These are phyloP conservation scores for Malthinus flaveolus DNA, from an alignment of 2,888 invertebrate species.

Conservation along the genomic window DNA sequence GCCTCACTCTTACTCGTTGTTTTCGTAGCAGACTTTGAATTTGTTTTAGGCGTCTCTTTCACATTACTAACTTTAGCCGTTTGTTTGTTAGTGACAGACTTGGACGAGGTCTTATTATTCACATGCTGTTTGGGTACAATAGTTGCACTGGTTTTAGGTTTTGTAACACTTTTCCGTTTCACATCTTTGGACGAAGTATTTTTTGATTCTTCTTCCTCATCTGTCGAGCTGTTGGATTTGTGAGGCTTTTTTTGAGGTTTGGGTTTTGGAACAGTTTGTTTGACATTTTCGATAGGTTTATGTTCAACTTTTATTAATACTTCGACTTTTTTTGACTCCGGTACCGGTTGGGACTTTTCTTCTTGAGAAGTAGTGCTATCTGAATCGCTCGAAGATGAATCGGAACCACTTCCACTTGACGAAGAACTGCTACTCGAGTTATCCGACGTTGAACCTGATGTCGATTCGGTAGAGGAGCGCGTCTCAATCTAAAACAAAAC, in stretches of 20 bases:
- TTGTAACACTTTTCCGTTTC: slow-evolving; percentile 60
- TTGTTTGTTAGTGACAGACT: not conserved
- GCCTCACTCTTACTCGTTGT: slow-evolving; percentile 38
- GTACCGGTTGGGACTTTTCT: slow-evolving; percentile 44
- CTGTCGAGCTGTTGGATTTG: slow-evolving; percentile 53
- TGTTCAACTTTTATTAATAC: slow-evolving; percentile 45
- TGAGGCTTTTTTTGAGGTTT: slow-evolving; percentile 36
- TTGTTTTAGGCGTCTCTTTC: not conserved
- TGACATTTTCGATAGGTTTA: slow-evolving; percentile 43
- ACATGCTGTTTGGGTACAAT: slow-evolving; percentile 59
- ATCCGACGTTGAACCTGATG: slow-evolving; percentile 69
- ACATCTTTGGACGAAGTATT: slow-evolving; percentile 50
- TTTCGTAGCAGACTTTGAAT: slow-evolving; percentile 40
- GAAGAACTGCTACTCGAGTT: slow-evolving; percentile 70
- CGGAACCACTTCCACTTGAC: slow-evolving; percentile 70
- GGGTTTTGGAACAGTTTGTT: slow-evolving; percentile 31
- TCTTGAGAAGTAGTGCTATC: slow-evolving; percentile 66
- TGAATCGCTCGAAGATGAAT: slow-evolving; percentile 71
- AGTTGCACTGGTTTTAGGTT: slow-evolving; percentile 67
- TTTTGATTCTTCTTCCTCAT: slow-evolving; percentile 46
- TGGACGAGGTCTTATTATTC: not conserved
- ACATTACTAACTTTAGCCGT: not conserved
- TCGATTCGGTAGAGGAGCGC: slow-evolving; percentile 63
- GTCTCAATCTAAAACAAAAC: slow-evolving; percentile 50
- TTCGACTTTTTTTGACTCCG: slow-evolving; percentile 48